Evolutionary conservation across 1,140 invertebrate species (phyloP), one percentile per base, ranked within the genome.

Genomic region (Anoplophora glabripennis): DNA sequence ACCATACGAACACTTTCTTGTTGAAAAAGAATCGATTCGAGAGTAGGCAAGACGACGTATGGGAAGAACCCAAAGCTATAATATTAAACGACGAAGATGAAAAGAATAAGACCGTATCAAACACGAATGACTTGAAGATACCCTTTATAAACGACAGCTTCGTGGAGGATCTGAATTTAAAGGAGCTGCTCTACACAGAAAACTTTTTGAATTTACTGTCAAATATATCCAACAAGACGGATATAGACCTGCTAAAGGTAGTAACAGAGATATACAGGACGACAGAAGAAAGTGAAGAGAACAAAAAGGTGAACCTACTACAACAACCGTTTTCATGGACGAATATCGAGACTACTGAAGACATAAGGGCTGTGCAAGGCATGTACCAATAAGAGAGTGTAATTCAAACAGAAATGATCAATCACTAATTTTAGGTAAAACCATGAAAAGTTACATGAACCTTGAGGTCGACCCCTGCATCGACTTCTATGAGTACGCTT

Each of bases 401-500:
- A 33, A 17, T 44, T 55, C 11, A 35, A 63, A 5, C 28, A 54
- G 18, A 17, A 53, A 14, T 37, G 52, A 46, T 18, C 38, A 46
- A 46, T 45, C 14, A 51, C 12, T 18, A 52, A 18, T 62, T 12
- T 59, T 59, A 53, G 59, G 77, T 44, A 80, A 82, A 61, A 84
- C 87, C 61, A 90, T 91, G 88, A 77, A 79, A 57, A 82, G 84
- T 57, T 89, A 88, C 64, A 93, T 95, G 89, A 89, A 95, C 68
- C 73, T 68, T 0, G 77, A 73, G 18, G 83, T 83, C 0, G 84
- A 95, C 76, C 94, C 94, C 0, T 98, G 94, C 72, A 77, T 88
- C 3, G 93, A 98, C 73, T 98, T 96, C 73, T 96, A 94, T 74
- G 83, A 90, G 65, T 96, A 88, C 68, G 87, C 92, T 0, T 96